phyloP scores from a whole-genome alignment of 2,113 vertebrate species.

The Calidris pygmaea region DNA sequence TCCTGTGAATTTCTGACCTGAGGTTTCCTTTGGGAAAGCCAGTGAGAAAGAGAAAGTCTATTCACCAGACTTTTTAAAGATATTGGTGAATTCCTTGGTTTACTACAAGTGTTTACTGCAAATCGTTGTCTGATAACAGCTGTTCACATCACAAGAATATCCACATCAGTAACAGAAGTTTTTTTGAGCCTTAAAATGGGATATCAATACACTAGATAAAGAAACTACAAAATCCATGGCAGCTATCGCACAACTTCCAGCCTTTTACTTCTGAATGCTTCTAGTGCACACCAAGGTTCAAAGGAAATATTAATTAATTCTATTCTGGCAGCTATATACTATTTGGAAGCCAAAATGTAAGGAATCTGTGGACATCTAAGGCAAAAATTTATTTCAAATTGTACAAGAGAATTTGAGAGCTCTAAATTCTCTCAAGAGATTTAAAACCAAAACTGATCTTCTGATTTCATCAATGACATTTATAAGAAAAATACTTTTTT shows the following conservation, averaged over 20 bases:
- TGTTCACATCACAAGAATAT: neutral
- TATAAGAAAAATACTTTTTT: conserved; percentile 33
- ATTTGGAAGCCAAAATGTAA: conserved; percentile 21
- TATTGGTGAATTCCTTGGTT: neutral
- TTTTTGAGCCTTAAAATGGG: neutral
- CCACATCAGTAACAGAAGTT: neutral
- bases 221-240: neutral
- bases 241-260: neutral
- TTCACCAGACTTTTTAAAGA: neutral
- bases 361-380: conserved; percentile 22
- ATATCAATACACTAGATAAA: neutral
- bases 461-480: conserved; percentile 39
- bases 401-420: conserved; percentile 41
- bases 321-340: conserved; percentile 48
- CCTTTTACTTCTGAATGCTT: neutral
- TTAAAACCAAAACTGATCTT: conserved; percentile 49
- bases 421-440: conserved; percentile 54
- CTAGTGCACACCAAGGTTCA: neutral
- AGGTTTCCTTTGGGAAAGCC: neutral
- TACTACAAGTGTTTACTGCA: neutral
- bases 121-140: neutral
- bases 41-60: too few species aligned
- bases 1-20: neutral
- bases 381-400: conserved; percentile 39
- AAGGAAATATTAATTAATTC: conserved; percentile 53